These are phyloP conservation scores for Sphinx pinastri DNA, from an alignment of 2,888 invertebrate species.

Conservation along the genomic window DNA sequence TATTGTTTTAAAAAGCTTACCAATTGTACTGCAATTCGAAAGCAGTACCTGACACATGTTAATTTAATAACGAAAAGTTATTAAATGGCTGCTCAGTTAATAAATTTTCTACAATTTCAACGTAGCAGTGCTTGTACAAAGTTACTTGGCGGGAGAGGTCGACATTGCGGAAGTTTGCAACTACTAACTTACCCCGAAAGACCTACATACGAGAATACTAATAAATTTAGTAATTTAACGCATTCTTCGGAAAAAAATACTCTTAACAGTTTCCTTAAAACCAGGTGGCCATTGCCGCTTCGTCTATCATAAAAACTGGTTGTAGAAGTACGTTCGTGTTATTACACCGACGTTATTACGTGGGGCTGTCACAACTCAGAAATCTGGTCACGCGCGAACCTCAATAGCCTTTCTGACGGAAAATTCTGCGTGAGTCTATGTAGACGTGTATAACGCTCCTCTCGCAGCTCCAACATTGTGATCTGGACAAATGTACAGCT, in stretches of 20 bases:
- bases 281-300: neutral
- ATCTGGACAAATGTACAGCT: slow-evolving; percentile 30
- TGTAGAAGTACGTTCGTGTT: slow-evolving; percentile 38
- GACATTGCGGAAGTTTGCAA: too few species aligned
- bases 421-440: slow-evolving; percentile 50
- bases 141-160: too few species aligned
- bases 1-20: too few species aligned
- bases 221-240: too few species aligned
- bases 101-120: too few species aligned
- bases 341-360: too few species aligned
- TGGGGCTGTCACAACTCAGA: slow-evolving; percentile 36
- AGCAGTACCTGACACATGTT: neutral
- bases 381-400: slow-evolving; percentile 55
- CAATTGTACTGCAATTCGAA: neutral
- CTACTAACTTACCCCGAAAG: too few species aligned
- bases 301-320: slow-evolving; percentile 17
- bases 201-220: too few species aligned
- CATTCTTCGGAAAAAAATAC: neutral
- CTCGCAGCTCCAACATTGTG: slow-evolving; percentile 30
- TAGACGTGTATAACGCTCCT: slow-evolving; percentile 39
- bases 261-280: neutral
- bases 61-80: too few species aligned
- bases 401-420: slow-evolving; percentile 45
- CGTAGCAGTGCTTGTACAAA: too few species aligned
- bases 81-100: too few species aligned